Evolutionary conservation across 2,113 vertebrate species (phyloP).

Genomic region (Stercorarius parasiticus): DNA sequence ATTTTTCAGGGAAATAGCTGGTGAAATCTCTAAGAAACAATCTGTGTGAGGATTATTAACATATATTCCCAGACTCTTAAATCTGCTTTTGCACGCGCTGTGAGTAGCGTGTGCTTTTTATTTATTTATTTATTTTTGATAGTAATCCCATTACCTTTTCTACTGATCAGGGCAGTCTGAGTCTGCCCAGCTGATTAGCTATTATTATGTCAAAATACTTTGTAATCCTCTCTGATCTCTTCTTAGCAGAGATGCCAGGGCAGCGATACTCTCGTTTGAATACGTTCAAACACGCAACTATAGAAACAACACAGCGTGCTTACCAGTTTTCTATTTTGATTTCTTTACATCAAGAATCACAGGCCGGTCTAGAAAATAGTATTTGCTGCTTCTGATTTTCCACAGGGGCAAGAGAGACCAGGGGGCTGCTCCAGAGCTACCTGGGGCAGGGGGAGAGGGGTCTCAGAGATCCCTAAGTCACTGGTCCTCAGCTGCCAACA

Average conservation of each 20-base stretch:
- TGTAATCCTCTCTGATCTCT: conserved; percentile 47
- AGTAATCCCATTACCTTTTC: conserved; percentile 51
- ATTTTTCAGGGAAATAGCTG: background rate
- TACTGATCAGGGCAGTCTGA: conserved; percentile 20
- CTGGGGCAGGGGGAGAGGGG: background rate
- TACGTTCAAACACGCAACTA: background rate
- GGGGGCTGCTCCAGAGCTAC: background rate
- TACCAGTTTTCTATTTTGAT: background rate
- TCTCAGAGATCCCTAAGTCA: background rate
- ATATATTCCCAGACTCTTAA: background rate
- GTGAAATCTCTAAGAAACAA: background rate
- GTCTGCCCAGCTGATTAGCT: conserved; percentile 52
- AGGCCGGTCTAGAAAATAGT: background rate
- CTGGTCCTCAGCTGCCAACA: background rate
- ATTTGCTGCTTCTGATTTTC: background rate
- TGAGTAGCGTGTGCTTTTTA: background rate
- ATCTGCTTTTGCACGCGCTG: background rate
- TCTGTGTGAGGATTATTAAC: background rate
- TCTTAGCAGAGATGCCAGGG: conserved; percentile 1
- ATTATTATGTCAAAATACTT: conserved; percentile 52
- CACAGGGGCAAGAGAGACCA: background rate
- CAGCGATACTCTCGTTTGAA: background rate
- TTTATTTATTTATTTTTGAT: background rate
- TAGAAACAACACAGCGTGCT: background rate
- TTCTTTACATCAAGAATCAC: background rate